Evolutionary conservation across 1,140 invertebrate species (phyloP).

Genomic region (Streblospio benedicti): DNA sequence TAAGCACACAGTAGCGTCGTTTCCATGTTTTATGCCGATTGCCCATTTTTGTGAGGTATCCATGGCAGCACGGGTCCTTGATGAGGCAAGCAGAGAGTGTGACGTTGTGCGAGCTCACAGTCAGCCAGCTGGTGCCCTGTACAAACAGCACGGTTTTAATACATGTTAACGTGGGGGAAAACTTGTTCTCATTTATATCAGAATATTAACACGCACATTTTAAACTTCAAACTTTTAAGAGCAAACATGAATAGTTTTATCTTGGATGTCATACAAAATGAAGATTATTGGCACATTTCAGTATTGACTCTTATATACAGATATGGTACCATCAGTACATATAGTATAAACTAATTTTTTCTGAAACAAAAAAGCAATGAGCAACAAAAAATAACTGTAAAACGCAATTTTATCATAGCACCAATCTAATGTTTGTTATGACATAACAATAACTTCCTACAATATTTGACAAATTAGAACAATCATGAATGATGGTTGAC

Average conservation of each 20-base stretch:
- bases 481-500: too few relatives aligned
- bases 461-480: too few relatives aligned
- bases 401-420: too few relatives aligned
- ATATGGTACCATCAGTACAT: too few relatives aligned
- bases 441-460: too few relatives aligned
- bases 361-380: too few relatives aligned
- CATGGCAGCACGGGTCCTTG: conserved; percentile 76
- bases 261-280: background rate
- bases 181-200: background rate
- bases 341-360: too few relatives aligned
- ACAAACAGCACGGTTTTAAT: background rate
- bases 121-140: conserved; percentile 54
- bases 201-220: background rate
- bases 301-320: background rate
- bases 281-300: background rate
- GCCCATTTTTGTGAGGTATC: conserved; percentile 72
- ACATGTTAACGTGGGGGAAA: background rate
- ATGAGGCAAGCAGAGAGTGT: conserved; percentile 54
- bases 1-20: conserved; percentile 84
- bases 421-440: too few relatives aligned
- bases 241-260: background rate
- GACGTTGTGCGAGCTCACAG: conserved; percentile 54
- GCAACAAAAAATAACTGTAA: too few relatives aligned
- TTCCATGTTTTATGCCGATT: conserved; percentile 70
- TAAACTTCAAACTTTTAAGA: background rate